phyloP scores from a whole-genome alignment of 2,797 vertebrate genomes.

The Betta splendens region DNA sequence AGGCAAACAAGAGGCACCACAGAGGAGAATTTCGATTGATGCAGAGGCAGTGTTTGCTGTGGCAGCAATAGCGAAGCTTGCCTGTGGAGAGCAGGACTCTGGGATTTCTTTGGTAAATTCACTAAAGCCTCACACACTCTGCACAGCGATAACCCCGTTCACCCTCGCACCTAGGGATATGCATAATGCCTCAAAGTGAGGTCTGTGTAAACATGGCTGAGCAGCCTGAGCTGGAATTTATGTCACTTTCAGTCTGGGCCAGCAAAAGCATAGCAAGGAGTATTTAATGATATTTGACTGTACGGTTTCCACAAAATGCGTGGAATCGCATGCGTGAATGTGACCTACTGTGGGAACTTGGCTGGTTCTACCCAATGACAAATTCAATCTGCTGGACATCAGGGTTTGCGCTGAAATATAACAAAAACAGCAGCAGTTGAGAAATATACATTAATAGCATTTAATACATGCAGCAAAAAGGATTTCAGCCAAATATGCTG shows the following conservation, averaged over 20 bases:
- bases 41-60: slow-evolving; percentile 55
- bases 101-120: slow-evolving; percentile 53
- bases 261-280: neutral
- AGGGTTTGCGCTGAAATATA: too few species aligned
- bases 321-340: too few species aligned
- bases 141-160: slow-evolving; percentile 36
- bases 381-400: too few species aligned
- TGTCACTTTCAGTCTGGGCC: neutral
- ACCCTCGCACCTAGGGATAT: slow-evolving; percentile 23
- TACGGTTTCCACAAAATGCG: too few species aligned
- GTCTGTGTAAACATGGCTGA: slow-evolving; percentile 4
- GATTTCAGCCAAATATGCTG: too few species aligned
- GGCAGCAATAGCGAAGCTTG: slow-evolving; percentile 47
- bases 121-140: slow-evolving; percentile 36
- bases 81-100: slow-evolving; percentile 31
- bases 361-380: too few species aligned
- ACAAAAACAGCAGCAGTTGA: too few species aligned
- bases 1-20: slow-evolving; percentile 30
- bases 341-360: too few species aligned
- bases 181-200: slow-evolving; percentile 4
- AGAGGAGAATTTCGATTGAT: slow-evolving; percentile 40
- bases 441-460: too few species aligned
- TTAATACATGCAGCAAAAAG: too few species aligned
- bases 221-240: neutral
- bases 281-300: neutral